Evolutionary conservation across 2,113 vertebrate genomes (phyloP).

Genomic region (Dromas ardeola): DNA sequence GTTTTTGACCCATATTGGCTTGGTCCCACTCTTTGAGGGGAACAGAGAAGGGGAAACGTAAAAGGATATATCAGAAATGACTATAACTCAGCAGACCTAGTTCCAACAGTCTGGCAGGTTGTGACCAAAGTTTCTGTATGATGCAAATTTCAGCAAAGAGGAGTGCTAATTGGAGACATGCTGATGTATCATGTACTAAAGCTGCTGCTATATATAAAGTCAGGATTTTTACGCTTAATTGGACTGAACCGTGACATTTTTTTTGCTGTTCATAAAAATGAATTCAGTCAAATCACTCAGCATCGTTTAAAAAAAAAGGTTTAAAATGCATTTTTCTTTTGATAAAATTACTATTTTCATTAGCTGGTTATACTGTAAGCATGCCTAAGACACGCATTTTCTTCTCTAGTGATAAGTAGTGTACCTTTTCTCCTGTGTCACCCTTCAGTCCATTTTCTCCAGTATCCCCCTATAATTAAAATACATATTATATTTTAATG

Average conservation of each 20-base stretch:
- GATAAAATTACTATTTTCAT: background rate
- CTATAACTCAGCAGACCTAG: background rate
- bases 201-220: background rate
- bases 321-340: background rate
- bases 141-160: background rate
- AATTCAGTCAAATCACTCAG: background rate
- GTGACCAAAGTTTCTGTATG: background rate
- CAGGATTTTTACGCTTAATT: background rate
- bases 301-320: background rate
- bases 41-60: background rate
- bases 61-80: background rate
- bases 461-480: constrained; percentile 83
- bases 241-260: background rate
- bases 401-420: background rate
- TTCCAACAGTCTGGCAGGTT: background rate
- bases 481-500: background rate
- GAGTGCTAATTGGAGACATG: background rate
- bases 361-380: background rate
- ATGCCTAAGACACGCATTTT: background rate
- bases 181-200: background rate
- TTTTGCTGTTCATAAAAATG: background rate
- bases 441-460: constrained; percentile 90
- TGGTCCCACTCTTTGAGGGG: background rate
- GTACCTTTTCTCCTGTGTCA: constrained; percentile 91
- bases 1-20: background rate